These are phyloP conservation scores for Henricia sp. DNA, from an alignment of 53 echinoderm and acorn worm species.

Conservation along the genomic window DNA sequence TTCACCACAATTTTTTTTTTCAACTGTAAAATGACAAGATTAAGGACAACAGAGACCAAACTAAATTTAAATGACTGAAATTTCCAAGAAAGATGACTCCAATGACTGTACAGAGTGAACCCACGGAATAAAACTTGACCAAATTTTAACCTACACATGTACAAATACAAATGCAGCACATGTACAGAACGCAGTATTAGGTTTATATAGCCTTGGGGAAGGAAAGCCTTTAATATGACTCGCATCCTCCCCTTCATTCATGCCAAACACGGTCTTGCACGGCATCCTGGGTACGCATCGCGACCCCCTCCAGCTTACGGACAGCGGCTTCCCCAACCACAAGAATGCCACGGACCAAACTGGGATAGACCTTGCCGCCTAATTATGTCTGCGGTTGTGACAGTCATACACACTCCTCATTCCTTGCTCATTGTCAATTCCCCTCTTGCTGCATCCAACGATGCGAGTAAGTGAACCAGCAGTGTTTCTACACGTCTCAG, in stretches of 20 bases:
- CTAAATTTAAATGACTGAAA: too few species aligned
- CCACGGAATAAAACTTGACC: too few species aligned
- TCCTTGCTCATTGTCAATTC: not conserved
- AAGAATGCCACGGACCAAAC: slow-evolving; percentile 21
- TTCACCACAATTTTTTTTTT: too few species aligned
- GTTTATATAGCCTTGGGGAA: too few species aligned
- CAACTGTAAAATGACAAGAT: too few species aligned
- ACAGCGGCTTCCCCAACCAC: slow-evolving; percentile 24
- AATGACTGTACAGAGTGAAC: too few species aligned
- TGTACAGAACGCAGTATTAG: too few species aligned
- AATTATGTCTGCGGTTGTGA: slow-evolving; percentile 42
- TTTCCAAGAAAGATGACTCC: too few species aligned
- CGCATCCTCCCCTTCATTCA: slow-evolving; percentile 9
- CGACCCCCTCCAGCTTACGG: not conserved
- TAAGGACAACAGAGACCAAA: too few species aligned
- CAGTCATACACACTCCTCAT: not conserved
- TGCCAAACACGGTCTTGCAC: not conserved
- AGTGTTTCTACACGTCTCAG: not conserved
- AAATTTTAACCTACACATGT: too few species aligned
- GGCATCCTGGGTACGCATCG: slow-evolving; percentile 18
- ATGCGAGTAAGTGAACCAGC: not conserved
- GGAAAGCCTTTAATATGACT: not conserved
- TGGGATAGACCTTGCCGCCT: slow-evolving; percentile 39
- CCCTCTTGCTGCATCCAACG: not conserved
- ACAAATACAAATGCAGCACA: too few species aligned